Base-by-base conservation (phyloP, 2,113 vertebrate species). In the Pseudorectes ferrugineus region DNA sequence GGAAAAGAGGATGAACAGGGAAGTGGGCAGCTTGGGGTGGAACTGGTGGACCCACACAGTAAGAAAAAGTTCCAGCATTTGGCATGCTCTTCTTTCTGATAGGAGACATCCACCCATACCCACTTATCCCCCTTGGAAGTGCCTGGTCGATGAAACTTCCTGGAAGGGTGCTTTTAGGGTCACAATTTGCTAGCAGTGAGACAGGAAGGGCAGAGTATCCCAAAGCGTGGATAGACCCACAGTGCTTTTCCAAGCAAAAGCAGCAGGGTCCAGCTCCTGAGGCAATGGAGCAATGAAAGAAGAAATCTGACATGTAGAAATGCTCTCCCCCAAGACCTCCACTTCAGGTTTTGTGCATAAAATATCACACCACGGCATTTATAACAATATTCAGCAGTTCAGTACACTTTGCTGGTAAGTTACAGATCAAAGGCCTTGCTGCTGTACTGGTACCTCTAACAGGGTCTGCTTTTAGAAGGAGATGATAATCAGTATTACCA, bases 201-300 rank as follows among this genome's bases (percentile, higher is more conserved):
- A 65, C 10, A 23, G 19, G 49, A 86, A 73, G 63, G 12, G 3
- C 13, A 57, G 63, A 80, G 18, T 46, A 63, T 9, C 70, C 73
- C 31, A 29, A 92, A 77, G 18, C 0, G 1, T 35, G n/a, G 42
- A 17, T 35, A 21, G 26, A 29, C 25, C 33, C 14, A 1, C 9
- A 38, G 46, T 36, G 11, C 28, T 67, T 54, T 57, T 36, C 58
- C 67, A 90, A 65, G 66, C 18, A 72, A 62, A 81, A 85, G 57
- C 3, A 89, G 35, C 35, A 84, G 26, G 19, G 48, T 36, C 38
- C 21, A 40, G 40, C 51, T 67, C 40, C 36, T 24, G 45, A 42
- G 49, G 51, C 0, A 21, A 78, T 1, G 14, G 25, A 86, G 31
- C 4, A 8, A 49, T 1, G 48, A 72, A 70, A 21, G 31, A 88